Evolutionary conservation across 2,888 invertebrate genomes (phyloP).

Genomic region (Pollenia labialis): DNA sequence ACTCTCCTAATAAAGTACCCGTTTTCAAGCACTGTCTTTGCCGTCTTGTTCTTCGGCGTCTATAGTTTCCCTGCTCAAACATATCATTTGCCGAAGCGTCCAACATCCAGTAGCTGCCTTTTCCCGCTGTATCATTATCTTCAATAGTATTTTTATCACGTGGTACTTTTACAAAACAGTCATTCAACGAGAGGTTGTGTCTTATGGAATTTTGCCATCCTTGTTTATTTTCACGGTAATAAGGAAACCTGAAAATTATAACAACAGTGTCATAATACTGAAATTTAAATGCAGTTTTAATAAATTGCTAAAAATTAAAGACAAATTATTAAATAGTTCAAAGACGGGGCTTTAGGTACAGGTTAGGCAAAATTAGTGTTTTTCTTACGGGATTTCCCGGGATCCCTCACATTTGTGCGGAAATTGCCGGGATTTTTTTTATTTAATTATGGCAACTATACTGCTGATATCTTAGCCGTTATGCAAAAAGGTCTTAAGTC

Average conservation of each 20-base stretch:
- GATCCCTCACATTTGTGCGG: no score
- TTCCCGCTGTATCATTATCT: constrained; percentile 85
- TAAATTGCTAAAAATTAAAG: no score
- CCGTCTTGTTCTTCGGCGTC: constrained; percentile 88
- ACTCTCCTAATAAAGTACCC: constrained; percentile 73
- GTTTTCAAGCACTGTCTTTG: constrained; percentile 84
- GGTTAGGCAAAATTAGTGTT: no score
- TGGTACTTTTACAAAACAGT: constrained; percentile 91
- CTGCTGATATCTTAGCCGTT: no score
- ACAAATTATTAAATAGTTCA: no score
- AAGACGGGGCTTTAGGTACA: no score
- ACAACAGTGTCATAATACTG: neutral
- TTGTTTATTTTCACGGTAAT: constrained; percentile 92
- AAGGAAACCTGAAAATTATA: constrained; percentile 87
- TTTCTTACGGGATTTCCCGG: no score
- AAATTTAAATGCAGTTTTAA: no score
- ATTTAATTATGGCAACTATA: no score
- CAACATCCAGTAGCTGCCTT: constrained; percentile 92
- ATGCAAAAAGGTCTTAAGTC: no score
- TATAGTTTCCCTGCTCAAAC: constrained; percentile 95
- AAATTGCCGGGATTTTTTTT: no score
- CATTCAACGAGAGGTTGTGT: constrained; percentile 92
- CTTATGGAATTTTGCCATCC: constrained; percentile 93
- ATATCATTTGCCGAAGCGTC: constrained; percentile 92
- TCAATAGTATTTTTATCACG: constrained; percentile 83